Conservation (phyloP, 2,797 vertebrate genomes). For the Staurois parvus region DNA sequence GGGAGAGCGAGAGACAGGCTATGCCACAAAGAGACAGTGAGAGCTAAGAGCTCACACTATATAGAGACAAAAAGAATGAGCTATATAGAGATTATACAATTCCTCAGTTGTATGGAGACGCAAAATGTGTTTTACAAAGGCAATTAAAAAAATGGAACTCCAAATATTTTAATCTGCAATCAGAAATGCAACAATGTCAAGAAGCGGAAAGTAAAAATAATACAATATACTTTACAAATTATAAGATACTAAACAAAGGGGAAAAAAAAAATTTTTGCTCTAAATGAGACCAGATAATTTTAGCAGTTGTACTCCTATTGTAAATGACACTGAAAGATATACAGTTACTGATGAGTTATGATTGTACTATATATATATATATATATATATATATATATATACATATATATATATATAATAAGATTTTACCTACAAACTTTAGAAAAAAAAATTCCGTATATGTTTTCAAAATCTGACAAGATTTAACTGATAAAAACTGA, state of each 20-base stretch:
- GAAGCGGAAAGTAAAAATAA: not conserved
- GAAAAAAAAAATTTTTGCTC: not conserved
- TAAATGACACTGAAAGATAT: too few relatives aligned
- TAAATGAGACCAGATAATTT: not conserved
- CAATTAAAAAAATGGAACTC: not conserved
- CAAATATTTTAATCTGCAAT: not conserved
- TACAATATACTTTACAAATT: not conserved
- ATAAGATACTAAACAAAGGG: not conserved
- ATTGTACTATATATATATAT: too few relatives aligned
- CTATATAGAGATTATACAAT: not conserved
- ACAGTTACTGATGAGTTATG: too few relatives aligned
- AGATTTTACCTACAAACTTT: too few relatives aligned
- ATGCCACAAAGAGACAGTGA: constrained; percentile 50
- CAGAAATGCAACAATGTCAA: not conserved
- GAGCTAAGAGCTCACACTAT: constrained; percentile 34
- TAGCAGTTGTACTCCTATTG: not conserved
- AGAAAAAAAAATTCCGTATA: too few relatives aligned
- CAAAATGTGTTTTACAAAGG: not conserved
- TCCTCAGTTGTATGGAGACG: not conserved
- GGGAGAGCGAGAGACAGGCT: constrained; percentile 53
- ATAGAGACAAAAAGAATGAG: constrained; percentile 4
- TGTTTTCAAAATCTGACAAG: too few relatives aligned
- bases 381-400: too few relatives aligned
- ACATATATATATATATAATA: too few relatives aligned
- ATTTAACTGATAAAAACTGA: too few relatives aligned